These are phyloP conservation scores for Chrysochloris asiatica DNA, from an alignment of 2,113 vertebrate genomes.

Conservation along the genomic window DNA sequence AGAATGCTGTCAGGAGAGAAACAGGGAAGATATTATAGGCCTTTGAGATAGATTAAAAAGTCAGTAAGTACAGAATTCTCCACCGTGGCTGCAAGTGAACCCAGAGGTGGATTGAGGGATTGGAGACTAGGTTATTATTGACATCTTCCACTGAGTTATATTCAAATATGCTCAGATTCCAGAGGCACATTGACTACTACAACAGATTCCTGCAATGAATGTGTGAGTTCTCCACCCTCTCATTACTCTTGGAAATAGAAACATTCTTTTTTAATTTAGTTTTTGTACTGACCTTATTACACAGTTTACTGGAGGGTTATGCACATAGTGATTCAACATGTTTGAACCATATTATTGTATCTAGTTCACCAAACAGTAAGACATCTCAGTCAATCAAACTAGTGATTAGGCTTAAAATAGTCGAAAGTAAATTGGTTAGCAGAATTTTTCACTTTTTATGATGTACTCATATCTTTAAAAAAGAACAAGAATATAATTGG, in stretches of 20 bases:
- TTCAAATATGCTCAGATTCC: neutral
- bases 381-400: neutral
- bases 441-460: neutral
- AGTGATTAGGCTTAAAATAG: neutral
- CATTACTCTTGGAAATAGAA: neutral
- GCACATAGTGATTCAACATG: neutral
- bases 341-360: neutral
- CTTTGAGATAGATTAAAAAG: neutral
- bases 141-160: neutral
- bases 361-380: neutral
- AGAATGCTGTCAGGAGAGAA: neutral
- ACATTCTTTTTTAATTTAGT: neutral
- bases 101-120: neutral
- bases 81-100: neutral
- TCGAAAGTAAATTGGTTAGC: neutral
- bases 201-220: neutral
- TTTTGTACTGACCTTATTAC: neutral
- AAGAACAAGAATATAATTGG: neutral
- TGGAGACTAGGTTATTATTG: neutral
- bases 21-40: accelerated
- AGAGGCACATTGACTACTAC: neutral
- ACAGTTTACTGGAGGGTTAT: neutral
- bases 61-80: neutral
- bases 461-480: neutral
- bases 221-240: neutral